A percentile compares a stretch with the other conserved stretches of the same genome.
Evolutionary conservation across 2,113 vertebrate species (phyloP).

Genomic region (Petrocephalus zakoni): DNA sequence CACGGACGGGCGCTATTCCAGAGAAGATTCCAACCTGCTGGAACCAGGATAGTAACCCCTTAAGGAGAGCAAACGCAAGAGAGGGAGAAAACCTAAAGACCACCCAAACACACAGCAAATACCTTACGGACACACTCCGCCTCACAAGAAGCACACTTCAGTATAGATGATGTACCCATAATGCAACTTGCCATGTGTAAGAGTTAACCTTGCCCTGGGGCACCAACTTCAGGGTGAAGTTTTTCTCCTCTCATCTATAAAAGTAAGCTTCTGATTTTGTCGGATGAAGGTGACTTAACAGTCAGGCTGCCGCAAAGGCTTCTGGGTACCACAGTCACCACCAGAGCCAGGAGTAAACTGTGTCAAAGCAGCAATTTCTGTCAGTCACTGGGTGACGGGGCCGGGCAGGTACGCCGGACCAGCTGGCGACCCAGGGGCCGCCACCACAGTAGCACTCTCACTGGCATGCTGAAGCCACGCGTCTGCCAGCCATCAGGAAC

Average conservation of each 20-base stretch:
- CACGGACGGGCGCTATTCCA: background rate
- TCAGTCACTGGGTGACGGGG: background rate
- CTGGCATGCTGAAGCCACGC: background rate
- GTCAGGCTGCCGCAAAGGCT: background rate
- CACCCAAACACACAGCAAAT: background rate
- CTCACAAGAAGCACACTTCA: background rate
- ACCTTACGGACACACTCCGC: background rate
- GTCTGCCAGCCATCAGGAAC: background rate
- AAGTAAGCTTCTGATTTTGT: too few relatives aligned
- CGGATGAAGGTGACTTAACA: background rate
- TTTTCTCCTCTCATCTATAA: too few relatives aligned
- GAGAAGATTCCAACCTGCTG: background rate
- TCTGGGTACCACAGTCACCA: background rate
- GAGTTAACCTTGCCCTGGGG: background rate
- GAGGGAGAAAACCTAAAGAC: background rate
- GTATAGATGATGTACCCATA: background rate
- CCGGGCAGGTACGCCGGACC: background rate
- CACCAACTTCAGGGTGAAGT: too few relatives aligned
- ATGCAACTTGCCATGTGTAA: background rate
- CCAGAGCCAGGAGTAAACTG: background rate
- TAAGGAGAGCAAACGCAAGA: background rate
- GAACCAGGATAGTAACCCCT: background rate
- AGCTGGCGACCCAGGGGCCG: background rate
- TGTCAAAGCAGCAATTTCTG: background rate
- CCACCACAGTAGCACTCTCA: background rate